Percentiles rank a stretch among this genome's conserved stretches.
Conservation (phyloP, 2,113 vertebrate species). For the Stomatorhinus ivindoensis region DNA sequence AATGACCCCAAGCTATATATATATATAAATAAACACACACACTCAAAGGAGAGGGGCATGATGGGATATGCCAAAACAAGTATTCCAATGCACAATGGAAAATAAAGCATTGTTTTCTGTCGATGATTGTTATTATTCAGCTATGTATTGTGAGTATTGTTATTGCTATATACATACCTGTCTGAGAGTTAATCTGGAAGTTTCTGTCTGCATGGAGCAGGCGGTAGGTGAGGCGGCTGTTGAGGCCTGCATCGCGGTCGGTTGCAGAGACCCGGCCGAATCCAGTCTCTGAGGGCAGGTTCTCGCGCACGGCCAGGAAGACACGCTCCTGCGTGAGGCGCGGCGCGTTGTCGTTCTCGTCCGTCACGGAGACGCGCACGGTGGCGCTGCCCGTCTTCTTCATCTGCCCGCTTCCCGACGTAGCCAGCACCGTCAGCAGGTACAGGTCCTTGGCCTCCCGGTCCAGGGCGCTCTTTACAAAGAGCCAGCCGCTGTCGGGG, state of each 20-base stretch:
- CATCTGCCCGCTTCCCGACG: constrained; percentile 56
- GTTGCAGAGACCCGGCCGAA: constrained; percentile 80
- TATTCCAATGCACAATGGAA: too few relatives aligned
- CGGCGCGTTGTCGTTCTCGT: constrained; percentile 89
- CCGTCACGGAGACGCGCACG: constrained; percentile 75
- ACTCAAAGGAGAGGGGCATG: too few relatives aligned
- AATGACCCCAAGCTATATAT: too few relatives aligned
- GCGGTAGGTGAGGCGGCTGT: constrained; percentile 81
- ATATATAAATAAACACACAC: too few relatives aligned
- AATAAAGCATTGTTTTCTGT: neutral
- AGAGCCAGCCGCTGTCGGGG: constrained; percentile 85
- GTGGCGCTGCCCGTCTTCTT: constrained; percentile 77
- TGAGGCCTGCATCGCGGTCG: constrained; percentile 80
- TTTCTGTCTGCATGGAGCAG: constrained; percentile 69
- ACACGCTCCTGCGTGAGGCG: constrained; percentile 83
- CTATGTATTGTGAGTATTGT: neutral
- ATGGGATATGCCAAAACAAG: too few relatives aligned
- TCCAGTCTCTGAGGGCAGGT: constrained; percentile 69
- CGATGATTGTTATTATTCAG: neutral
- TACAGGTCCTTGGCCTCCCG: constrained; percentile 84
- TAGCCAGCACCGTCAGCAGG: constrained; percentile 77
- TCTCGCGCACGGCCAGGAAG: constrained; percentile 85
- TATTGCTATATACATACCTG: constrained; percentile 58
- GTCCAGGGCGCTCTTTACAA: constrained; percentile 78
- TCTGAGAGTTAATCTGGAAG: constrained; percentile 86